phyloP scores from a whole-genome alignment of 2,797 vertebrate species.

The Anguilla obscura region DNA sequence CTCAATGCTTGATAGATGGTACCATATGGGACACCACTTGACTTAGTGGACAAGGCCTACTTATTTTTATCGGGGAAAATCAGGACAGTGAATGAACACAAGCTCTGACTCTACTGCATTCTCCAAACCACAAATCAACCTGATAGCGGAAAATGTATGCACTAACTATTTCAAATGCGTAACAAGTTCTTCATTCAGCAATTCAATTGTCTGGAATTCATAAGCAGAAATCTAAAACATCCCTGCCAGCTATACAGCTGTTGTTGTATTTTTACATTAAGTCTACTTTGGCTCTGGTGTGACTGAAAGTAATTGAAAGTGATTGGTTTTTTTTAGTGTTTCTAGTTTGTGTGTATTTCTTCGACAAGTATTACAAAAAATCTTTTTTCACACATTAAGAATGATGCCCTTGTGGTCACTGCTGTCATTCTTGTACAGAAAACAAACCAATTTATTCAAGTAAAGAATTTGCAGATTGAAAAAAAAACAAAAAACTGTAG shows the following conservation, averaged over 20 bases:
- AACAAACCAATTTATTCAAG: no score
- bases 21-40: not conserved
- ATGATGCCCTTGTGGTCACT: not conserved
- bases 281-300: not conserved
- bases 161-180: constrained; percentile 22
- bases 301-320: not conserved
- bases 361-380: not conserved
- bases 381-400: not conserved
- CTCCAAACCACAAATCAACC: constrained; percentile 30
- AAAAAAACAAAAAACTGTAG: no score
- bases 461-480: no score
- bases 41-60: not conserved
- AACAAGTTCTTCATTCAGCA: not conserved
- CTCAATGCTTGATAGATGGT: not conserved
- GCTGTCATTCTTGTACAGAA: no score
- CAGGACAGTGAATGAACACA: not conserved
- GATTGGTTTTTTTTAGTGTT: not conserved
- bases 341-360: not conserved
- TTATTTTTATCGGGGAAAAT: not conserved
- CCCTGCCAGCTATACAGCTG: not conserved
- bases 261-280: not conserved
- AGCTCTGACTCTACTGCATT: not conserved
- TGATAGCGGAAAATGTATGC: constrained; percentile 39
- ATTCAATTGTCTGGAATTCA: not conserved
- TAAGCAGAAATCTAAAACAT: not conserved